These are phyloP conservation scores for Drosophila sturtevanti DNA, from an alignment of 1,140 invertebrate genomes.

Conservation along the genomic window DNA sequence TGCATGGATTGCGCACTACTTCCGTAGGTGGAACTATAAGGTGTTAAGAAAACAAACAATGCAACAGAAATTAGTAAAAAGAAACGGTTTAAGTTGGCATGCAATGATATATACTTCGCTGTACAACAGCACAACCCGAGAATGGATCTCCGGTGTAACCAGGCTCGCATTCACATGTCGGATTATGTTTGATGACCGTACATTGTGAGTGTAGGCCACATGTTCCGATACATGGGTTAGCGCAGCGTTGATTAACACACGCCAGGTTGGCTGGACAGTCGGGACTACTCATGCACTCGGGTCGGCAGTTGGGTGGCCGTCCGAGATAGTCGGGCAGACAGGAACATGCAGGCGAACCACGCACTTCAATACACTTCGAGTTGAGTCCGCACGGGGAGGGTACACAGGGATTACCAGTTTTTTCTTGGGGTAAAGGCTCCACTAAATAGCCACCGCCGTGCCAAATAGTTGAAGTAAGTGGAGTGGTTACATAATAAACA, in stretches of 20 bases:
- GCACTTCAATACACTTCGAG: constrained; percentile 89
- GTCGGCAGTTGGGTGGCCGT: constrained; percentile 90
- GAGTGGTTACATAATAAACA: constrained; percentile 44
- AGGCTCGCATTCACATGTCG: constrained; percentile 88
- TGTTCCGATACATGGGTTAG: constrained; percentile 90
- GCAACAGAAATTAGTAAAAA: constrained; percentile 15
- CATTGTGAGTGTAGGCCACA: constrained; percentile 90
- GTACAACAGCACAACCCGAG: constrained; percentile 84
- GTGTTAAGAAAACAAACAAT: neutral
- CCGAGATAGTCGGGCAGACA: constrained; percentile 90
- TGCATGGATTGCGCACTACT: constrained; percentile 85
- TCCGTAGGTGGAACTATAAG: constrained; percentile 77
- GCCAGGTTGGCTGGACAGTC: constrained; percentile 90
- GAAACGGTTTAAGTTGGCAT: neutral
- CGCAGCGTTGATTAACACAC: constrained; percentile 90
- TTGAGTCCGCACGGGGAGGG: constrained; percentile 91
- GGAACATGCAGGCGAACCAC: constrained; percentile 88
- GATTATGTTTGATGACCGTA: constrained; percentile 90
- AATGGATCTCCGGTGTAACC: constrained; percentile 92
- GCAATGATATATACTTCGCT: constrained; percentile 71
- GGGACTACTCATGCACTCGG: constrained; percentile 89
- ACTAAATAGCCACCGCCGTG: constrained; percentile 59
- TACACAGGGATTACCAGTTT: constrained; percentile 84
- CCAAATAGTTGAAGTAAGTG: constrained; percentile 56
- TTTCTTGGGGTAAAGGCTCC: constrained; percentile 60